Percentiles rank a stretch among this genome's conserved stretches.
Evolutionary conservation across 2,113 vertebrate genomes (phyloP).

Genomic region (Tachysurus fulvidraco): DNA sequence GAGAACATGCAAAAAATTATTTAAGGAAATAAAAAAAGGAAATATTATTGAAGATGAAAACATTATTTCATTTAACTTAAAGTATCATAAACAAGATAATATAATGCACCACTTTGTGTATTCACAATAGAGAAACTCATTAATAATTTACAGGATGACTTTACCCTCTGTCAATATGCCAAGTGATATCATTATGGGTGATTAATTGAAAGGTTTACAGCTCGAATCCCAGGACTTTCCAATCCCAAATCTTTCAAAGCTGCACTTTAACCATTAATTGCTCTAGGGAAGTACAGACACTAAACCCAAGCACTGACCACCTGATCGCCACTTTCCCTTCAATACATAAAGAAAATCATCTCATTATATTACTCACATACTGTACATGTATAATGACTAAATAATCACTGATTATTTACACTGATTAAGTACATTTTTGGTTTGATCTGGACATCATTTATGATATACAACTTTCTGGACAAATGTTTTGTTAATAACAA

Average conservation of each 20-base stretch:
- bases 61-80: too few relatives aligned
- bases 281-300: neutral
- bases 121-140: neutral
- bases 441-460: neutral
- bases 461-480: neutral
- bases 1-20: too few relatives aligned
- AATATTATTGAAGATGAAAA: too few relatives aligned
- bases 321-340: neutral
- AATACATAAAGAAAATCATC: neutral
- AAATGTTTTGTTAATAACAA: neutral
- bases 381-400: neutral
- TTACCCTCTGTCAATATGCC: neutral
- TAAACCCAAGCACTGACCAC: neutral
- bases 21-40: too few relatives aligned
- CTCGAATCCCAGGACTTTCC: neutral
- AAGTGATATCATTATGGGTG: neutral
- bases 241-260: neutral
- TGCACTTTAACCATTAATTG: neutral
- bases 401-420: neutral
- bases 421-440: neutral
- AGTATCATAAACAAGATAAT: too few relatives aligned
- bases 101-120: too few relatives aligned
- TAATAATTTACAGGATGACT: neutral
- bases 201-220: neutral
- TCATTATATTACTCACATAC: neutral